These are phyloP conservation scores for Geococcyx californianus DNA, from an alignment of 2,113 vertebrate species.

Conservation along the genomic window DNA sequence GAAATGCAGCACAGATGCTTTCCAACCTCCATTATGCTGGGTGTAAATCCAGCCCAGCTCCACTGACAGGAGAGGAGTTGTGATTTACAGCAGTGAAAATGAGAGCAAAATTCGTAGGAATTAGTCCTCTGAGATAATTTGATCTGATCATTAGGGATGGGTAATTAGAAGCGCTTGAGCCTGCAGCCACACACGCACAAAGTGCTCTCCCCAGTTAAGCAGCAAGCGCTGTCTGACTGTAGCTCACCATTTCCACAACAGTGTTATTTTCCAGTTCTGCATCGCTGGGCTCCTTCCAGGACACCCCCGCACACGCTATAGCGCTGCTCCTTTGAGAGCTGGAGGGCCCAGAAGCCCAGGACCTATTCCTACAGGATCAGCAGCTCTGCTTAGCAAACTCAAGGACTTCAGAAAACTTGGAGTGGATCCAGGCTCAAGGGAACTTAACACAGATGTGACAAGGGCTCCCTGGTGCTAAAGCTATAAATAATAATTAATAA, in stretches of 20 bases:
- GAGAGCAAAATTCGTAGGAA: not conserved
- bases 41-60: slow-evolving; percentile 28
- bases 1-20: slow-evolving; percentile 1
- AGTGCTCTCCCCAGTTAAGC: not conserved
- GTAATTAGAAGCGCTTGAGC: not conserved
- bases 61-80: not conserved
- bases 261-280: not conserved
- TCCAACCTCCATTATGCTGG: not conserved
- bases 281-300: not conserved
- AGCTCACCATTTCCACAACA: not conserved
- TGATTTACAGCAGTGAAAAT: not conserved
- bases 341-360: not conserved
- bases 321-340: not conserved
- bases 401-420: slow-evolving; percentile 22
- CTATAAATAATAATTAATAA: slow-evolving; percentile 43
- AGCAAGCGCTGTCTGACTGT: not conserved
- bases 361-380: not conserved
- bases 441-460: not conserved
- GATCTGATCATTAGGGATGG: not conserved
- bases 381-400: slow-evolving; percentile 6
- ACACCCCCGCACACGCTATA: fast-evolving
- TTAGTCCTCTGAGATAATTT: not conserved
- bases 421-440: not conserved
- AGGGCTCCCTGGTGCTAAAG: slow-evolving; percentile 2
- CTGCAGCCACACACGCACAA: not conserved